Base-by-base conservation (phyloP, 2,888 invertebrate genomes). In the Unio pictorum region DNA sequence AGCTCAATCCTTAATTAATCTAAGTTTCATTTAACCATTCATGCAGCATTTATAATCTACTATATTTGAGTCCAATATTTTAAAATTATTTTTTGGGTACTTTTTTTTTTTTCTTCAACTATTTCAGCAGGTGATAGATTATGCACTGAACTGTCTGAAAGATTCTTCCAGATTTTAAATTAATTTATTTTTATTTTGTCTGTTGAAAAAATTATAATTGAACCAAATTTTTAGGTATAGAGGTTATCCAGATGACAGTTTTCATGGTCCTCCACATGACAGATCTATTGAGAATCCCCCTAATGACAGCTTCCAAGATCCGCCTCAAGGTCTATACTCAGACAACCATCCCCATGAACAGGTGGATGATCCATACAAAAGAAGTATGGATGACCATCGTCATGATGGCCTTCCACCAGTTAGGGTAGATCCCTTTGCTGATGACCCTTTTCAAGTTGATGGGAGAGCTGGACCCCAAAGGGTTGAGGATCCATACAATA, bases 381-480 rank as follows among this genome's bases (percentile, higher is more conserved):
- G 59, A 45, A 64, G 68, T 55, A 67, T 68, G 45, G 75, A 75
- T 30, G 76, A 75, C 8, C 69, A 68, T 15, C 76, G 81, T 60
- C 83, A 81, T 68, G 83, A 86, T 54, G 87, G 87, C 4, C 76
- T 87, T 30, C 87, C 86, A 17, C 82, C 80, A 55, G 82, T 87
- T 20, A 81, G 80, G 66, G 73, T 75, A 55, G 85, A 87, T 65
- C 87, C 87, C 5, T 86, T 86, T 78, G 85, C 86, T 8, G 84
- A 86, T 66, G 86, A 86, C 71, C 86, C 85, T 0, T 87, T 86
- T 73, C 78, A 80, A 67, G 81, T 85, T 61, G 81, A 82, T 63
- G 75, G 78, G 72, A 71, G 73, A 67, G 70, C 74, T 68, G 26
- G 75, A 64, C 67, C 72, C 55, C 74, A 76, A 72, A 55, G 68